A percentile compares a stretch with the other conserved stretches of the same genome.
Conservation (phyloP, 1,140 invertebrate genomes). For the Macrobrachium rosenbergii region DNA sequence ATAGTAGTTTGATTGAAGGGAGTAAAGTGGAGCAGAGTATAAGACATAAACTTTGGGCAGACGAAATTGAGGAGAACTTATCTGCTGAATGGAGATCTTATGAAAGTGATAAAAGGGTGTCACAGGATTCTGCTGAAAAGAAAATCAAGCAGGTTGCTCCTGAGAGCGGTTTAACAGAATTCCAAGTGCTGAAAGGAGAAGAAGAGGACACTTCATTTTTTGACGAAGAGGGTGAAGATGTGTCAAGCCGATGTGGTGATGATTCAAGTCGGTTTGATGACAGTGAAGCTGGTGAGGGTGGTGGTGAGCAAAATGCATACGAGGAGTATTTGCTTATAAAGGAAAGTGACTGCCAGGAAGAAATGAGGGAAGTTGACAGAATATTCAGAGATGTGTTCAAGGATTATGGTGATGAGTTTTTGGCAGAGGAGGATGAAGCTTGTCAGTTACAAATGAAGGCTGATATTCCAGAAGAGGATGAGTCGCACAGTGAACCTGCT, state of each 20-base stretch:
- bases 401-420: conserved; percentile 32
- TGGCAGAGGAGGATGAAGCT: conserved; percentile 14
- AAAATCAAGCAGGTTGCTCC: not conserved
- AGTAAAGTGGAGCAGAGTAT: not conserved
- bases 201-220: too few relatives aligned
- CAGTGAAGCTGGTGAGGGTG: too few relatives aligned
- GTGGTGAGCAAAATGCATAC: not conserved
- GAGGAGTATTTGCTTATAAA: conserved; percentile 18
- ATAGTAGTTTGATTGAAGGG: not conserved
- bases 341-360: conserved; percentile 33
- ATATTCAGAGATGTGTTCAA: conserved; percentile 51
- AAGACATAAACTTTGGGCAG: not conserved
- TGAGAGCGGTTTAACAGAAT: too few relatives aligned
- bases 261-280: too few relatives aligned
- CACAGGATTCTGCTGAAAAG: conserved; percentile 33
- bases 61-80: not conserved
- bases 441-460: not conserved
- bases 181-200: too few relatives aligned
- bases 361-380: conserved; percentile 41
- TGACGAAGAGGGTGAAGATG: too few relatives aligned
- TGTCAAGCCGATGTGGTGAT: too few relatives aligned
- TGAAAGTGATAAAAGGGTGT: conserved; percentile 23
- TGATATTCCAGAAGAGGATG: not conserved
- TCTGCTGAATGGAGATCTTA: not conserved
- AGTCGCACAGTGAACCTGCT: not conserved